Evolutionary conservation across 37 sponge, comb jelly and placozoan species (phyloP).

Genomic region (Halisarca cf. caerulea): DNA sequence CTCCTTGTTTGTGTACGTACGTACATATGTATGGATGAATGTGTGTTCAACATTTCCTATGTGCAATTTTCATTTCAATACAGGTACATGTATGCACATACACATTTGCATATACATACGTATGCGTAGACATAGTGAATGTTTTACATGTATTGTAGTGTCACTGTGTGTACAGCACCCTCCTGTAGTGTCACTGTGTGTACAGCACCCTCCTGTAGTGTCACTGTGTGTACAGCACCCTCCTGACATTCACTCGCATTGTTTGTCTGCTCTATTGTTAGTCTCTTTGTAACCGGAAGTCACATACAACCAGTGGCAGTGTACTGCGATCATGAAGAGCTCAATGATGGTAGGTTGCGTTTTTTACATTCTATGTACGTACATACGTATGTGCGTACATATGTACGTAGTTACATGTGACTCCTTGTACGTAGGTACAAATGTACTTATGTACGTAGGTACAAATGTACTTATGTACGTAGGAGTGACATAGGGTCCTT

Average conservation of each 20-base stretch:
- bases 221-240: no score
- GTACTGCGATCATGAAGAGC: slow-evolving; percentile 3
- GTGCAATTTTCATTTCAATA: not conserved
- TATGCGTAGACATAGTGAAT: not conserved
- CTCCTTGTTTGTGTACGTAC: slow-evolving; percentile 22
- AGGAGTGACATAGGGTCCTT: no score
- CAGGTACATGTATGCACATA: not conserved
- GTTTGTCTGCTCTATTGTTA: no score
- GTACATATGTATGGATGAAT: not conserved
- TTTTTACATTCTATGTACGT: not conserved
- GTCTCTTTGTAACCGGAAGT: not conserved
- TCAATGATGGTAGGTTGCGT: slow-evolving; percentile 13
- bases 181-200: no score
- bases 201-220: no score
- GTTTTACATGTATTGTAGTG: no score
- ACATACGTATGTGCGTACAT: not conserved
- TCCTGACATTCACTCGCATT: no score
- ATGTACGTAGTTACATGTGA: not conserved
- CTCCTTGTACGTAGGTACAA: not conserved
- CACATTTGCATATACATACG: not conserved
- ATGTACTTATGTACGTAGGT: not conserved
- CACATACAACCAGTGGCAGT: slow-evolving; percentile 16
- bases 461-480: not conserved
- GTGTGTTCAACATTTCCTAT: not conserved
- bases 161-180: no score